Base-by-base conservation (phyloP, 1,140 invertebrate species). In the Zaprionus tsacasi region DNA sequence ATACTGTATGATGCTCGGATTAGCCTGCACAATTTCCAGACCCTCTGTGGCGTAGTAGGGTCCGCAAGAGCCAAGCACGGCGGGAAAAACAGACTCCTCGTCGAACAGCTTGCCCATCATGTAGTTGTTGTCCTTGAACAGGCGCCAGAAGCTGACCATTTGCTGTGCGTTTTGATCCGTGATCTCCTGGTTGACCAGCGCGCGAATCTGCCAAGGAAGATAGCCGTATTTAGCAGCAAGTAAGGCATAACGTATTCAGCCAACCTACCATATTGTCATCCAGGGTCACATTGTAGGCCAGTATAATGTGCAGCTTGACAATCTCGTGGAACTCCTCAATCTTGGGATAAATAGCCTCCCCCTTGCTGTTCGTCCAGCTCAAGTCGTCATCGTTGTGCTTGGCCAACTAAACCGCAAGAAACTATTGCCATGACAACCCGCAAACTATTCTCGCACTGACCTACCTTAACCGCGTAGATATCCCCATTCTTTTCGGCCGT, bases 21-120 rank as follows among this genome's bases (percentile, higher is more conserved):
- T 87, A 0, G 90, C 74, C 57, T 91, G 82, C 30, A 91, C 75
- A 27, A 82, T 83, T 58, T 89, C 69, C 35, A 91, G 45, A 21
- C 86, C 76, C 56, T 92, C 91, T 1, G 89, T 89, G 70, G 83
- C 87, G 70, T 91, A 92, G 61, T 91, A 91, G 1, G 89, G 86
- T 1, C 91, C 91, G 35, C 91, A 92, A 2, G 89, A 91, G 2
- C 91, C 89, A 7, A 92, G 36, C 3, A 92, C 89, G 0, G 82
- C 77, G 7, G 91, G 91, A 35, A 92, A 92, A 0, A 92, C 61
- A 33, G 77, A 91, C 48, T 92, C 91, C 57, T 92, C 91, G 30
- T 92, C 91, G 38, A 89, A 92, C 0, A 92, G 76, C 56, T 92
- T 92, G 56, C 89, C 78, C 91, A 92, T 92, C 89, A 92, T 89